Conservation (phyloP, 2,797 vertebrate species). For the Todus mexicanus region DNA sequence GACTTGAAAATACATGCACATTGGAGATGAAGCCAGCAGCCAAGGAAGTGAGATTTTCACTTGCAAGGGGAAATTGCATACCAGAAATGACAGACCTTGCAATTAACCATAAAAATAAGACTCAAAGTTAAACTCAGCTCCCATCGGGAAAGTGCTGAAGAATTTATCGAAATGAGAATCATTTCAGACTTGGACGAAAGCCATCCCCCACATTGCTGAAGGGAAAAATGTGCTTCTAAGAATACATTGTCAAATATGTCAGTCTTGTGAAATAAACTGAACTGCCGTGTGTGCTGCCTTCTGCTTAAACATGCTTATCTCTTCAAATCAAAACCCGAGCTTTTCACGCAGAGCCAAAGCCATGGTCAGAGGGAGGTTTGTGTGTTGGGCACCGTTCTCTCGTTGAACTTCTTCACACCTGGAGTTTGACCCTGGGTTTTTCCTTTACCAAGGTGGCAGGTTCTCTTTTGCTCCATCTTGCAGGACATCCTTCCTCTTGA, state of each 20-base stretch:
- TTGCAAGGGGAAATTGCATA: background rate
- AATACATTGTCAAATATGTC: background rate
- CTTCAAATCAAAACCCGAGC: background rate
- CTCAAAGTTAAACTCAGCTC: background rate
- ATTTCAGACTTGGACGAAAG: background rate
- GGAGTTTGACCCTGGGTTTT: background rate
- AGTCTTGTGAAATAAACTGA: slow-evolving; percentile 13
- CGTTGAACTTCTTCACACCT: background rate
- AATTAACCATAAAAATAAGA: background rate
- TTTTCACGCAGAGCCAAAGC: background rate
- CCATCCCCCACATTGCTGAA: background rate
- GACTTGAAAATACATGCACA: background rate
- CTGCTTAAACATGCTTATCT: background rate
- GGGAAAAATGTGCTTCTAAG: background rate
- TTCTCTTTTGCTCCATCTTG: background rate
- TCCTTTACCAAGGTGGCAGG: background rate
- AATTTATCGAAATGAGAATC: background rate
- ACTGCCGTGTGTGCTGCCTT: background rate
- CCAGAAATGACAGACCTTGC: background rate
- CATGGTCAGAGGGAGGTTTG: background rate
- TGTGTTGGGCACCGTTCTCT: background rate
- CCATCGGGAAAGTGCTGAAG: background rate
- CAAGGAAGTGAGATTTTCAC: background rate
- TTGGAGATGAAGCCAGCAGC: background rate
- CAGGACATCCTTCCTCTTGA: background rate